Base-by-base conservation (phyloP, 2,888 invertebrate genomes). In the Euproctis similis region DNA sequence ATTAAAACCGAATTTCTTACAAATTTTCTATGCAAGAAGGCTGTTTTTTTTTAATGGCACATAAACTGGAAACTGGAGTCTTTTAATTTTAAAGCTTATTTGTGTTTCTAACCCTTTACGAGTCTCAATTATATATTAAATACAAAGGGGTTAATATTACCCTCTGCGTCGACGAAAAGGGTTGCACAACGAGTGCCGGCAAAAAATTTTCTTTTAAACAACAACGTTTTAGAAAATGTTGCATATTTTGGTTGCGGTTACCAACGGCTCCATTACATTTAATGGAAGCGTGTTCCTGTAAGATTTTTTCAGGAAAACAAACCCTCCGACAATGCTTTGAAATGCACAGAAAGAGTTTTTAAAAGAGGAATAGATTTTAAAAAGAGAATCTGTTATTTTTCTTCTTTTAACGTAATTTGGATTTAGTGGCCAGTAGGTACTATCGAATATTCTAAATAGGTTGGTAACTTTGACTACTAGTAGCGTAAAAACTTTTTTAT, bases 51-150 rank as follows among this genome's bases (percentile, higher is more conserved):
- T 32, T 36, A 36, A 30, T 27, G 16, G 12, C 18, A 38, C 46
- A 42, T 52, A 52, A 49, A 49, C 10, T 32, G 28, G 27, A 28
- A 27, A 34, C 46, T 4, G 5, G 36, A 39, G 36, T 33, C 42
- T 37, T 23, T 45, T 45, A 36, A 49, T 36, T 52, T 45, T 49
- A 42, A 53, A 46, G 50, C 50, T 43, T 52, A 49, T 45, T 51
- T 52, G 50, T n/a, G 39, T 36, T 29, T 23, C 24, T 39, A n/a
- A 33, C 38, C 42, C 42, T 28, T 33, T 16, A 34, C 32, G 23
- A 30, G 35, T 40, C 30, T 46, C 45, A 40, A 50, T 52, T 40
- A 49, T 50, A 53, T 50, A 50, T 50, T 49, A 53, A 46, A 52
- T 40, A 46, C 26, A 19, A 23, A 11, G 17, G 33, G 37, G n/a